Conservation (phyloP, 2,797 vertebrate species). For the Cercopithecus mitis region DNA sequence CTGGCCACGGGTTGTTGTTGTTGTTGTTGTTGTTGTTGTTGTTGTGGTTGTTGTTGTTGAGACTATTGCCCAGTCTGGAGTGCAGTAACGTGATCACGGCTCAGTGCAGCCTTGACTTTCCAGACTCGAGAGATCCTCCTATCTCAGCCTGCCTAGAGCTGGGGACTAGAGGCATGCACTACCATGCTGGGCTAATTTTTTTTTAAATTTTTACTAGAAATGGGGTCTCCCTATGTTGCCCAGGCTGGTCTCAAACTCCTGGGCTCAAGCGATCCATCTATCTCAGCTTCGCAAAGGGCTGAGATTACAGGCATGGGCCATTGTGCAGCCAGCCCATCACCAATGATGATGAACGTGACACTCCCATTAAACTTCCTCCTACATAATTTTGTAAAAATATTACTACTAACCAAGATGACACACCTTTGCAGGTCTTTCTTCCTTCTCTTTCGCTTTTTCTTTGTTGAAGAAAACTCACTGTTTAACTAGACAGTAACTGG, state of each 20-base stretch:
- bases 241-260: not conserved
- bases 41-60: too few species aligned
- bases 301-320: not conserved
- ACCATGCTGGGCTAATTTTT: not conserved
- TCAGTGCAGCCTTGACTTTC: not conserved
- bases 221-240: not conserved
- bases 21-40: too few species aligned
- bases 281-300: not conserved
- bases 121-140: not conserved
- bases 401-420: not conserved
- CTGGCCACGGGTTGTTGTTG: too few species aligned
- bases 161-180: not conserved
- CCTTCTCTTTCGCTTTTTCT: not conserved
- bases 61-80: not conserved
- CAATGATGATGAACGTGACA: not conserved
- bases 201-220: rapidly evolving
- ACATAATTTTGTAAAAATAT: not conserved
- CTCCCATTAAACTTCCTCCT: not conserved
- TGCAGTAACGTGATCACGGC: not conserved
- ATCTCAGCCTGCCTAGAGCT: not conserved
- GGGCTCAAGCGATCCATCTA: not conserved
- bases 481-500: not conserved
- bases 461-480: not conserved
- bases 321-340: not conserved
- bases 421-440: not conserved